These are phyloP conservation scores for Amiota mariae DNA, from an alignment of 2,888 invertebrate genomes.

Conservation along the genomic window DNA sequence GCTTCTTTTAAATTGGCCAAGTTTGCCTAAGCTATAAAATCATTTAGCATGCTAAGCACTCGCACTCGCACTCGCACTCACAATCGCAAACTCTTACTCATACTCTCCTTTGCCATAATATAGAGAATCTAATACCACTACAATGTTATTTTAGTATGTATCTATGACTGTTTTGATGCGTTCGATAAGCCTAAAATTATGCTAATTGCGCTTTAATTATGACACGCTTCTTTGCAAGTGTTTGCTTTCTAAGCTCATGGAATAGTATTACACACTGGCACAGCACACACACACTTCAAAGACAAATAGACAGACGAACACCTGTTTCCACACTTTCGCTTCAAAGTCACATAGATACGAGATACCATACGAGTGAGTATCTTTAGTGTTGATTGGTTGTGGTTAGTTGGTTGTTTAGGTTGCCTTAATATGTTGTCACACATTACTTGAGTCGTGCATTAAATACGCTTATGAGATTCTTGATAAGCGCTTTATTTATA, in stretches of 20 bases:
- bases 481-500: slow-evolving; percentile 49
- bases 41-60: neutral
- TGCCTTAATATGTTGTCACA: neutral
- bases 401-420: neutral
- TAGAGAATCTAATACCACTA: neutral
- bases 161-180: too few relatives aligned
- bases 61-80: neutral
- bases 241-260: slow-evolving; percentile 7
- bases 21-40: neutral
- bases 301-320: neutral
- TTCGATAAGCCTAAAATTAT: slow-evolving; percentile 62
- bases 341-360: neutral
- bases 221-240: slow-evolving; percentile 47
- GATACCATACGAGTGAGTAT: neutral
- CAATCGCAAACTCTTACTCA: too few relatives aligned
- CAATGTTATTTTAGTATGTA: too few relatives aligned
- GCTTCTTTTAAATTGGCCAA: too few relatives aligned
- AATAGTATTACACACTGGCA: slow-evolving; percentile 2
- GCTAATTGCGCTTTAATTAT: slow-evolving; percentile 64
- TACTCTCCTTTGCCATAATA: neutral
- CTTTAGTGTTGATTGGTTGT: neutral
- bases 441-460: slow-evolving; percentile 7
- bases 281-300: neutral
- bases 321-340: neutral
- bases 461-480: slow-evolving; percentile 55